phyloP scores from a whole-genome alignment of 2,113 vertebrate species.

The Rattus norvegicus region DNA sequence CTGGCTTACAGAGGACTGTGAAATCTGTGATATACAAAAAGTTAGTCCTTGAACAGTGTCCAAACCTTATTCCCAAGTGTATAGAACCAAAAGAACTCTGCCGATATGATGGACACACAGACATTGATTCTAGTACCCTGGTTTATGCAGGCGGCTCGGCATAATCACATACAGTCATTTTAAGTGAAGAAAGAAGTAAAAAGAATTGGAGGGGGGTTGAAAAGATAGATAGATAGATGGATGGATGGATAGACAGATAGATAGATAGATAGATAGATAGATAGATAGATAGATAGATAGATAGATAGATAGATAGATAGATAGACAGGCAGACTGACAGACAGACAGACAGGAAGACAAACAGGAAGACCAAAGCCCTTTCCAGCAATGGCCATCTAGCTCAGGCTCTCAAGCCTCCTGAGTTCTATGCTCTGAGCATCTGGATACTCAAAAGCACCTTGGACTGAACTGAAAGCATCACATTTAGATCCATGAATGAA shows the following conservation, averaged over 20 bases:
- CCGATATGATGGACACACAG: neutral
- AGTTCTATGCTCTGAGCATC: neutral
- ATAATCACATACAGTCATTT: neutral
- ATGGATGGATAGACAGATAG: too few species aligned
- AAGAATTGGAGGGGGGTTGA: neutral
- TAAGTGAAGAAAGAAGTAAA: neutral
- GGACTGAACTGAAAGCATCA: conserved; percentile 76
- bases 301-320: too few species aligned
- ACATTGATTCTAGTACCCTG: neutral
- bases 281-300: too few species aligned
- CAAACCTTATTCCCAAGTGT: neutral
- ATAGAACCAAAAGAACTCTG: neutral
- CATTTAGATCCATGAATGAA: conserved; percentile 77
- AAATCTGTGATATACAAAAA: too few species aligned
- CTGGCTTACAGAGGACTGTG: neutral
- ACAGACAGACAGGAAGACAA: too few species aligned
- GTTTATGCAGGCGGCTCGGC: neutral
- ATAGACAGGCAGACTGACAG: too few species aligned
- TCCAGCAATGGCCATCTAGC: neutral
- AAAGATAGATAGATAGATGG: neutral
- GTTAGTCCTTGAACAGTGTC: too few species aligned
- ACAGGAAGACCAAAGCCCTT: neutral
- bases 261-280: too few species aligned
- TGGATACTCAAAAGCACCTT: conserved; percentile 47
- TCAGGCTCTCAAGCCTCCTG: conserved; percentile 33